Evolutionary conservation across 2,113 vertebrate genomes (phyloP).

Genomic region (Anhinga anhinga): DNA sequence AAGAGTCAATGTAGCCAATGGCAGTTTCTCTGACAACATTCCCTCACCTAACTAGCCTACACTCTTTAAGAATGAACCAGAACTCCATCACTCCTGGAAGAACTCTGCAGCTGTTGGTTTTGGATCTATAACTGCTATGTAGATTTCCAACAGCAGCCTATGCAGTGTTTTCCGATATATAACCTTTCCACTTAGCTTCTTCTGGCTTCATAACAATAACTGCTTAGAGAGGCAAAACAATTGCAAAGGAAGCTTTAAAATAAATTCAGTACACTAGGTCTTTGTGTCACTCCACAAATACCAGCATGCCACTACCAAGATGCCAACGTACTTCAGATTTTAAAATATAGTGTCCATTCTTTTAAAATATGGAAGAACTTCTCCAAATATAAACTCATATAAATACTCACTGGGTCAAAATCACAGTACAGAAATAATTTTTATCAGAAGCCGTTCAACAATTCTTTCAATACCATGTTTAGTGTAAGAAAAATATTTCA

Average conservation of each 20-base stretch:
- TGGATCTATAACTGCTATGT: not conserved
- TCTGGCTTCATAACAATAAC: not conserved
- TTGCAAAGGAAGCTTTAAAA: not conserved
- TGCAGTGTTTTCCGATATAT: not conserved
- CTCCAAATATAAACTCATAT: not conserved
- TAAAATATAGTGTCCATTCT: not conserved
- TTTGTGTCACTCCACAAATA: not conserved
- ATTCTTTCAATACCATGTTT: not conserved
- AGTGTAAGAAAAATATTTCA: not conserved
- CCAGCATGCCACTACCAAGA: not conserved
- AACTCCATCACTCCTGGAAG: not conserved
- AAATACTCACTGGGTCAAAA: not conserved
- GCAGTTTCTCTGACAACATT: not conserved
- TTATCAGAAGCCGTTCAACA: not conserved
- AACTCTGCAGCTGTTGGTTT: not conserved
- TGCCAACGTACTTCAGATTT: not conserved
- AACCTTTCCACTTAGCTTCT: not conserved
- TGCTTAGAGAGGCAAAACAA: not conserved
- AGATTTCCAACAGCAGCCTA: not conserved
- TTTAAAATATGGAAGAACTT: not conserved
- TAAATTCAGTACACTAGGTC: not conserved
- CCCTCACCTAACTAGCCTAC: not conserved
- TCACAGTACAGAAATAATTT: not conserved
- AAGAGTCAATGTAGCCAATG: not conserved
- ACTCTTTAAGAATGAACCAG: not conserved